Evolutionary conservation across 64 coral and sea anemone species (phyloP).

Genomic region (Platygyra sinensis): DNA sequence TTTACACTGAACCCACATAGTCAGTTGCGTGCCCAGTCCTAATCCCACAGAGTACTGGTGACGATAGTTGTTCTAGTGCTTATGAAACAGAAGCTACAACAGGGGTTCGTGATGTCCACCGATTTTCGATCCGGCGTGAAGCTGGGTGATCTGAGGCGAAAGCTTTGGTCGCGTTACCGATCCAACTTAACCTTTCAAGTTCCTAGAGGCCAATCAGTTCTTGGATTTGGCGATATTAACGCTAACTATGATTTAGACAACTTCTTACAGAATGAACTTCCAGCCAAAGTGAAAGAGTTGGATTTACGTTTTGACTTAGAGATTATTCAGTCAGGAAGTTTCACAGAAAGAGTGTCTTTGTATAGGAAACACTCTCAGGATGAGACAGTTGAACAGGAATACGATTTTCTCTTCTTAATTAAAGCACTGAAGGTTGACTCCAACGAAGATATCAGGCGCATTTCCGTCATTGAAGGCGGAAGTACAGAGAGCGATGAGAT

Average conservation of each 20-base stretch:
- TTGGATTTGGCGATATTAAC: neutral
- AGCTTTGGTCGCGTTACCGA: conserved; percentile 23
- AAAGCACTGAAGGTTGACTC: neutral
- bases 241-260: neutral
- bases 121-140: conserved; percentile 1
- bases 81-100: no score
- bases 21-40: no score
- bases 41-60: no score
- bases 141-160: conserved; percentile 6
- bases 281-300: conserved; percentile 1
- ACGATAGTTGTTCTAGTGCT: no score
- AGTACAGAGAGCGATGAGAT: neutral
- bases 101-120: neutral
- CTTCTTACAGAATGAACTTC: conserved; percentile 15
- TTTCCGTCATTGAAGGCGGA: conserved; percentile 8
- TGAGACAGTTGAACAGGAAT: conserved; percentile 12
- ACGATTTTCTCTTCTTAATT: neutral
- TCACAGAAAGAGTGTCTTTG: conserved; percentile 2
- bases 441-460: neutral
- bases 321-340: conserved; percentile 3
- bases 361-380: conserved; percentile 5
- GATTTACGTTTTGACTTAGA: conserved; percentile 8
- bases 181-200: neutral
- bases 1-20: no score
- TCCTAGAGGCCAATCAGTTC: conserved; percentile 2